Base-by-base conservation (phyloP, 2,888 invertebrate species). In the Cacoxenus indagator region DNA sequence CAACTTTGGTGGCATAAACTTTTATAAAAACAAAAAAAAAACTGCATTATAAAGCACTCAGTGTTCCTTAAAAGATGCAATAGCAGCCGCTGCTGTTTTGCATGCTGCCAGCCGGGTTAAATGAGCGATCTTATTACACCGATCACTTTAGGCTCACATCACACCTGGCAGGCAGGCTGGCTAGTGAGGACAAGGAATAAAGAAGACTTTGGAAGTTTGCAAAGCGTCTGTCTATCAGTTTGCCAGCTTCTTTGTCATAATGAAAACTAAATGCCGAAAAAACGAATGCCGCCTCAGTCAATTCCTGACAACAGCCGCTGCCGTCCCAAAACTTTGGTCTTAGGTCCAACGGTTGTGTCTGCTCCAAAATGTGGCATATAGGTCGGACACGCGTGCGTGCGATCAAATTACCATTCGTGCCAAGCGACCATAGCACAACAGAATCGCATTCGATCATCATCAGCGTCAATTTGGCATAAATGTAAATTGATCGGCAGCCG, bases 361-460 rank as follows among this genome's bases (percentile, higher is more conserved):
- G 55, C 26, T n/a, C 11, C 55, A 55, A 14, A 55, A 27, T 55
- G 51, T 46, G 43, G 43, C 9, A 37, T 37, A 67, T 59, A 48
- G 70, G 64, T 59, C 74, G 74, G 84, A 76, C 82, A 82, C 82
- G 82, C 82, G 82, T 83, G 75, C 76, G 71, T 70, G 37, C 69
- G 67, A 71, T 82, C 71, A 69, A 72, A 68, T 82, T 79, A 74
- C 82, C 43, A 43, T 70, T 64, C 67, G 67, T 67, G 66, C 67
- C 65, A 55, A 51, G 14, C 37, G 48, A 48, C 8, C 19, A 19
- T 27, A 45, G 22, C 8, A 37, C 29, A 46, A 4, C 43, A 27
- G 48, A 4, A 27, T 61, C 14, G 37, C 54, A 55, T 37, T 29
- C 17, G 64, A 46, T 51, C 64, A 64, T 46, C 17, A 22, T 46